These are phyloP conservation scores for Globodera rostochiensis DNA, from an alignment of 1,140 invertebrate genomes.

Conservation along the genomic window DNA sequence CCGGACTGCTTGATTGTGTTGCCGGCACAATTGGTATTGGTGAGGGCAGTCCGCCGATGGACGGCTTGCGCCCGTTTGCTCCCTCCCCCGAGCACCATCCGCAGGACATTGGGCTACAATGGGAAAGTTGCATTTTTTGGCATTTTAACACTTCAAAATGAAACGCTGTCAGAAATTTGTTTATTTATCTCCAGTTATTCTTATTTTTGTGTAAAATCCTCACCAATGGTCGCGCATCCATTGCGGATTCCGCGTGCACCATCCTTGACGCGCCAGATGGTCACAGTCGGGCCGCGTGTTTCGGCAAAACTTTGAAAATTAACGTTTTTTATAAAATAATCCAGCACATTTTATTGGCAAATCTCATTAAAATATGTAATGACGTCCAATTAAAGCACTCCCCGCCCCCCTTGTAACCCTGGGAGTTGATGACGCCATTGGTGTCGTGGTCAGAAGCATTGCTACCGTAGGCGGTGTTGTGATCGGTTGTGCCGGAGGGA, in stretches of 20 bases:
- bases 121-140: no score
- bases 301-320: slow-evolving; percentile 37
- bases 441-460: slow-evolving; percentile 7
- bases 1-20: slow-evolving; percentile 18
- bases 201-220: neutral
- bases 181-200: no score
- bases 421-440: slow-evolving; percentile 19
- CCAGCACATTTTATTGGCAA: neutral
- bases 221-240: slow-evolving; percentile 61
- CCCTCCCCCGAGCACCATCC: slow-evolving; percentile 43
- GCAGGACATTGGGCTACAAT: slow-evolving; percentile 48
- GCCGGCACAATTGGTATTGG: slow-evolving; percentile 15
- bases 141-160: neutral
- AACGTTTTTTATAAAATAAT: neutral
- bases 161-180: neutral
- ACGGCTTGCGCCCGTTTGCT: neutral
- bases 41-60: slow-evolving; percentile 11
- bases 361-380: no score
- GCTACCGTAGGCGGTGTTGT: neutral
- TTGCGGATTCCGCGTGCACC: slow-evolving; percentile 59
- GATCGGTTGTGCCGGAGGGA: slow-evolving; percentile 25
- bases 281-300: slow-evolving; percentile 59
- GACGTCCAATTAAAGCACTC: no score
- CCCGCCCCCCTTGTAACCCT: neutral
- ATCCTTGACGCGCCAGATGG: slow-evolving; percentile 57